Conservation (phyloP, 2,113 vertebrate genomes). For the Ammodytes dubius region DNA sequence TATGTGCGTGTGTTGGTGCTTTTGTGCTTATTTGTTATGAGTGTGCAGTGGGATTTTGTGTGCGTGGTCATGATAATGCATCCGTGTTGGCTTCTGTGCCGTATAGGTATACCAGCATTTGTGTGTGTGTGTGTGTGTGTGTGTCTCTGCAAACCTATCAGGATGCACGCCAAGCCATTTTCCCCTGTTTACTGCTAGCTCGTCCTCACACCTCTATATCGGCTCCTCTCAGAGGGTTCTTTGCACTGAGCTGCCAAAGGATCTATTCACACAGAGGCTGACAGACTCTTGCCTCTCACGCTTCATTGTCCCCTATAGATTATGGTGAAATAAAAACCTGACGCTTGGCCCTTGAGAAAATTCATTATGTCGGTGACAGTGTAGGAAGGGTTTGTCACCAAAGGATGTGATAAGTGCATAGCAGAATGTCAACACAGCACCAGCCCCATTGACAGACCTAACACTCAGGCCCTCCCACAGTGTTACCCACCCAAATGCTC, state of each 20-base stretch:
- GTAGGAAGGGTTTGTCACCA: slow-evolving; percentile 52
- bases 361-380: slow-evolving; percentile 59
- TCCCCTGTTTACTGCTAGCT: slow-evolving; percentile 59
- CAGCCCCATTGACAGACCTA: slow-evolving; percentile 26
- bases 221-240: slow-evolving; percentile 68
- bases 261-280: slow-evolving; percentile 70
- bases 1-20: slow-evolving; percentile 34
- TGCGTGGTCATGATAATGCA: slow-evolving; percentile 41
- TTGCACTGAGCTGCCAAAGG: slow-evolving; percentile 67
- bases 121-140: slow-evolving; percentile 53
- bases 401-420: slow-evolving; percentile 48
- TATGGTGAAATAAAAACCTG: slow-evolving; percentile 69
- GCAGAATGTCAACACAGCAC: slow-evolving; percentile 26
- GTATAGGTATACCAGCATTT: slow-evolving; percentile 65
- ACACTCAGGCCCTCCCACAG: slow-evolving; percentile 40
- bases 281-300: slow-evolving; percentile 70
- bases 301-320: slow-evolving; percentile 69
- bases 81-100: slow-evolving; percentile 60
- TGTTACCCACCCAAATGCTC: slow-evolving; percentile 42
- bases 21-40: slow-evolving; percentile 64
- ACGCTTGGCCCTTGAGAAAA: slow-evolving; percentile 62
- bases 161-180: slow-evolving; percentile 61
- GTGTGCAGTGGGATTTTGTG: slow-evolving; percentile 66
- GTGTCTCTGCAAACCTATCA: slow-evolving; percentile 57
- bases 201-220: slow-evolving; percentile 74